These are phyloP conservation scores for Piscicola geometra DNA, from an alignment of 2,888 invertebrate genomes.

Conservation along the genomic window DNA sequence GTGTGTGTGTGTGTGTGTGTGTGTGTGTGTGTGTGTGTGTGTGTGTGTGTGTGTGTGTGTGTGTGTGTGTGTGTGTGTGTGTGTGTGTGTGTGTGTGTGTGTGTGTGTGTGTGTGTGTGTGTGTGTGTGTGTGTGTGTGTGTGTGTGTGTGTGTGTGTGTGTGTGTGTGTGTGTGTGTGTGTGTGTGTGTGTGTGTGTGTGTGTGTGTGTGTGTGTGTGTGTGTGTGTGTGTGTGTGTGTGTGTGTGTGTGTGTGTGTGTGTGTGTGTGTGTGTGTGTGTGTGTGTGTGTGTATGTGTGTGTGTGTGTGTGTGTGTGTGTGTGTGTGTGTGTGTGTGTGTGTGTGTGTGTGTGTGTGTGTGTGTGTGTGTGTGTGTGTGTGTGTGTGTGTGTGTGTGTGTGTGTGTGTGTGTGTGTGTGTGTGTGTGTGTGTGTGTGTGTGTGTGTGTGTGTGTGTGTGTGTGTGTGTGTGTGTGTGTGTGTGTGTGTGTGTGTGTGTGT, in stretches of 20 bases:
- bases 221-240: conserved; percentile 26
- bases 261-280: conserved; percentile 23
- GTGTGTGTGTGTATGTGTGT: conserved; percentile 1
- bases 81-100: conserved; percentile 28
- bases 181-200: conserved; percentile 21
- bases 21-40: conserved; percentile 12
- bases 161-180: conserved; percentile 24
- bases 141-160: conserved; percentile 22
- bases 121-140: conserved; percentile 7
- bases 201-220: conserved; percentile 26
- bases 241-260: conserved; percentile 27
- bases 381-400: conserved; percentile 4
- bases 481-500: conserved; percentile 29
- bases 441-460: conserved; percentile 22
- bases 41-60: conserved; percentile 12
- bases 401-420: conserved; percentile 4
- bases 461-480: conserved; percentile 7
- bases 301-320: conserved; percentile 4
- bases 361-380: conserved; percentile 4
- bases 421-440: conserved; percentile 8
- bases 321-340: conserved; percentile 4
- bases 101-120: conserved; percentile 16
- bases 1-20: conserved; percentile 19
- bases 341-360: conserved; percentile 4
- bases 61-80: conserved; percentile 29